A percentile compares a stretch with the other conserved stretches of the same genome.
Evolutionary conservation across 2,888 invertebrate genomes (phyloP).

Genomic region (Drosophila prolongata): DNA sequence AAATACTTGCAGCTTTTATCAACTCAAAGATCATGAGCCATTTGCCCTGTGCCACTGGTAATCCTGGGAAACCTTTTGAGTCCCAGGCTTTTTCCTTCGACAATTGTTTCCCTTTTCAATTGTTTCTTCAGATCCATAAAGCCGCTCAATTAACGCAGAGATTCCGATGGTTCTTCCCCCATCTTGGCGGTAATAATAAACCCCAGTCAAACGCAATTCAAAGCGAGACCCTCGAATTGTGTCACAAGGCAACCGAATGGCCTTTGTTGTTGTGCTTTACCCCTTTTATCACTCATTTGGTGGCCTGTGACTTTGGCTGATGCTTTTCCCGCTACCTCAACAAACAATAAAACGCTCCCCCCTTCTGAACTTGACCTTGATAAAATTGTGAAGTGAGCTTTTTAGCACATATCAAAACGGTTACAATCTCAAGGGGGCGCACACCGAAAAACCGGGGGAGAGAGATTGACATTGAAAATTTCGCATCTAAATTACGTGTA

Average conservation of each 20-base stretch:
- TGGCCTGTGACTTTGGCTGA: constrained; percentile 29
- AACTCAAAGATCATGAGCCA: background rate
- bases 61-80: background rate
- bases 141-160: constrained; percentile 18
- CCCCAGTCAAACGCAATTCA: constrained; percentile 1
- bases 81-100: background rate
- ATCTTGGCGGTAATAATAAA: constrained; percentile 12
- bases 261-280: constrained; percentile 31
- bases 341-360: constrained; percentile 49
- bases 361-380: constrained; percentile 76
- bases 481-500: constrained; percentile 72
- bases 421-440: constrained; percentile 69
- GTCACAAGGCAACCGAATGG: constrained; percentile 30
- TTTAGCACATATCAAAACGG: constrained; percentile 77
- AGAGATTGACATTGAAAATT: constrained; percentile 78
- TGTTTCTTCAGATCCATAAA: background rate
- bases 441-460: background rate
- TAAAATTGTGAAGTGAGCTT: constrained; percentile 77
- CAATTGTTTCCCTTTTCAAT: background rate
- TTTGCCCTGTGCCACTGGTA: background rate
- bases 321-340: constrained; percentile 63
- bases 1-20: background rate
- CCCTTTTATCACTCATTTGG: constrained; percentile 46
- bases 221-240: constrained; percentile 29
- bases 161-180: constrained; percentile 21